Evolutionary conservation across 2,888 invertebrate genomes (phyloP), one percentile per base, ranked within the genome.

Genomic region (Nemapogon koenigi): DNA sequence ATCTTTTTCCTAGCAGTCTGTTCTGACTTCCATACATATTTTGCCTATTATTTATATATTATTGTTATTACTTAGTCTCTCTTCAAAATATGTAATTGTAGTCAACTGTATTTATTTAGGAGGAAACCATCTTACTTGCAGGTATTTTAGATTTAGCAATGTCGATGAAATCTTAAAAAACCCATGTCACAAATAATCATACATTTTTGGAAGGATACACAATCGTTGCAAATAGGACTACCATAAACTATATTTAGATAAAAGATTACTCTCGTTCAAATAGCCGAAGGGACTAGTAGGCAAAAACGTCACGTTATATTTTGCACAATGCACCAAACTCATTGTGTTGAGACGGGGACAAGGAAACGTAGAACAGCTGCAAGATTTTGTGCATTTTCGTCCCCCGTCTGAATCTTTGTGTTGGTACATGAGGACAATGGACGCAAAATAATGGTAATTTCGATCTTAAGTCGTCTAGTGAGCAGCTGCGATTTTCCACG

Each of bases 401-500:
- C n/a, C 26, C 71, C 72, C 69, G 70, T 71, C 72, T 70, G 65
- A 70, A 73, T 75, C 69, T 70, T 72, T 70, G 68, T 71, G 60
- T 25, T 16, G 43, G 43, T 60, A 57, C 57, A 57, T 57, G 48
- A 46, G 44, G 52, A 76, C 75, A 76, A 76, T 68, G 49, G 61
- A 43, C 41, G 19, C 27, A 47, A 59, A 67, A 75, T 76, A 78
- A 76, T 72, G 75, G 73, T 69, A 75, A 78, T 78, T 76, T 73
- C 67, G 73, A 78, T 76, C 76, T 76, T 75, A 73, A 69, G 75
- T 70, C 72, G 65, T 61, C 66, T 63, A 63, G 65, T 64, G 63
- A 63, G 68, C 76, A 76, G 76, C 78, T 78, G 78, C 66, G 57
- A 61, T 22, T 35, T 59, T 69, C 66, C 50, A n/a, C n/a, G n/a